Percentiles rank a stretch among this genome's conserved stretches.
Evolutionary conservation across 1,140 invertebrate genomes (phyloP).

Genomic region (Lutraria rhynchaena): DNA sequence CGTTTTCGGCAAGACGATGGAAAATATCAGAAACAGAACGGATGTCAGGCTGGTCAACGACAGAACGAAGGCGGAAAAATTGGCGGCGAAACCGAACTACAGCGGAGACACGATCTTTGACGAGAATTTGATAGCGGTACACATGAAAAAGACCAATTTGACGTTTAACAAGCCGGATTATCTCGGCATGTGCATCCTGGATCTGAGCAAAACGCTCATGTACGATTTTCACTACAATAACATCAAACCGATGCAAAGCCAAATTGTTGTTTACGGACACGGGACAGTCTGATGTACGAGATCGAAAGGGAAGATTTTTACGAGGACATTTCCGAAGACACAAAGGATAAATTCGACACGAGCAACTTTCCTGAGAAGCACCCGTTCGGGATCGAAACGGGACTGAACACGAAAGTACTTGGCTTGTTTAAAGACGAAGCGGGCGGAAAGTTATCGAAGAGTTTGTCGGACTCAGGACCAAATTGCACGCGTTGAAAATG

Average conservation of each 20-base stretch:
- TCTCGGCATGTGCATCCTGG: too few species aligned
- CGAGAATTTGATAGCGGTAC: too few species aligned
- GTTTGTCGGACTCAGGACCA: slow-evolving; percentile 15
- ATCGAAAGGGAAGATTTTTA: slow-evolving; percentile 78
- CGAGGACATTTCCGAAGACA: slow-evolving; percentile 35
- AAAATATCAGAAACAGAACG: too few species aligned
- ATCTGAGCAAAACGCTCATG: too few species aligned
- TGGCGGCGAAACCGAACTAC: too few species aligned
- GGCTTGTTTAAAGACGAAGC: slow-evolving; percentile 35
- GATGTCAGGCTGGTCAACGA: too few species aligned
- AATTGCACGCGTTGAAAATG: slow-evolving; percentile 21
- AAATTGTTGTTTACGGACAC: slow-evolving; percentile 81
- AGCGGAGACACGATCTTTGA: too few species aligned
- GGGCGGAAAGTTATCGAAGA: slow-evolving; percentile 10
- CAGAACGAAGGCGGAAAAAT: too few species aligned
- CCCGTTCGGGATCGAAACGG: neutral
- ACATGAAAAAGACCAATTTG: too few species aligned
- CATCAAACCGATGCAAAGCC: slow-evolving; percentile 69
- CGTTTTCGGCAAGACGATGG: too few species aligned
- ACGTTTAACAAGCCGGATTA: too few species aligned
- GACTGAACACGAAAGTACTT: slow-evolving; percentile 1
- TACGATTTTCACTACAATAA: slow-evolving; percentile 76
- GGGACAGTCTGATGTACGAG: slow-evolving; percentile 80
- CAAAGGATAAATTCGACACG: slow-evolving; percentile 11
- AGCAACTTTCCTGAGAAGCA: slow-evolving; percentile 36